These are phyloP conservation scores for Pammene fasciana DNA, from an alignment of 2,888 invertebrate species.

Conservation along the genomic window DNA sequence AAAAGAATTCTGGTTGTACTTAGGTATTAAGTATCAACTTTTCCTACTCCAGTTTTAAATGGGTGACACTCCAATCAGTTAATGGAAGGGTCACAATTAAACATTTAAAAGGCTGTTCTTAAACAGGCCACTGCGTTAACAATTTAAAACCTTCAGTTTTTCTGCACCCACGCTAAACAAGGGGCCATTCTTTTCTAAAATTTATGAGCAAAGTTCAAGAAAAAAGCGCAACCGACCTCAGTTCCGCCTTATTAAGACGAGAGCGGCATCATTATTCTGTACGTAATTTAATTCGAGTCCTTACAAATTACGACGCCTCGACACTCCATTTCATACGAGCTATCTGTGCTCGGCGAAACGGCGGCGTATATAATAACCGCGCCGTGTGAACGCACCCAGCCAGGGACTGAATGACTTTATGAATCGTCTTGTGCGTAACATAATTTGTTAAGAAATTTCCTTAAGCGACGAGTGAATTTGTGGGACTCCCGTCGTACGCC, in stretches of 20 bases:
- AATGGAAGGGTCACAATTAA: slow-evolving; percentile 37
- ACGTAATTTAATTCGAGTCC: slow-evolving; percentile 40
- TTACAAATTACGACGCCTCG: slow-evolving; percentile 41
- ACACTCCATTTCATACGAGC: slow-evolving; percentile 41
- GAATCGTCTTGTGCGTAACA: slow-evolving; percentile 41
- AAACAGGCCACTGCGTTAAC: slow-evolving; percentile 27
- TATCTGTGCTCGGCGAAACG: slow-evolving; percentile 36
- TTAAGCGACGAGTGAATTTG: slow-evolving; percentile 40
- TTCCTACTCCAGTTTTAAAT: background rate
- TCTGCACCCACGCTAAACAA: slow-evolving; percentile 27
- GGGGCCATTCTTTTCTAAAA: slow-evolving; percentile 25
- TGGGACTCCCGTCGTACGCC: slow-evolving; percentile 31
- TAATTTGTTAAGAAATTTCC: slow-evolving; percentile 42
- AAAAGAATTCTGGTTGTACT: too few relatives aligned
- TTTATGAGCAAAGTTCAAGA: slow-evolving; percentile 29
- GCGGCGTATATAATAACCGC: slow-evolving; percentile 35
- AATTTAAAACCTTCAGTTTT: slow-evolving; percentile 26
- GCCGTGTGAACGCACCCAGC: slow-evolving; percentile 22
- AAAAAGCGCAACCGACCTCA: slow-evolving; percentile 27
- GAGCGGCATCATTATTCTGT: slow-evolving; percentile 38
- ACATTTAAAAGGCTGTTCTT: slow-evolving; percentile 29
- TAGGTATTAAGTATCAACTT: too few relatives aligned
- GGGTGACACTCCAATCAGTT: slow-evolving; percentile 31
- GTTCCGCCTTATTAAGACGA: slow-evolving; percentile 38
- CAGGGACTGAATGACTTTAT: slow-evolving; percentile 39